Conservation (phyloP, 2,797 vertebrate species). For the Allobates femoralis region DNA sequence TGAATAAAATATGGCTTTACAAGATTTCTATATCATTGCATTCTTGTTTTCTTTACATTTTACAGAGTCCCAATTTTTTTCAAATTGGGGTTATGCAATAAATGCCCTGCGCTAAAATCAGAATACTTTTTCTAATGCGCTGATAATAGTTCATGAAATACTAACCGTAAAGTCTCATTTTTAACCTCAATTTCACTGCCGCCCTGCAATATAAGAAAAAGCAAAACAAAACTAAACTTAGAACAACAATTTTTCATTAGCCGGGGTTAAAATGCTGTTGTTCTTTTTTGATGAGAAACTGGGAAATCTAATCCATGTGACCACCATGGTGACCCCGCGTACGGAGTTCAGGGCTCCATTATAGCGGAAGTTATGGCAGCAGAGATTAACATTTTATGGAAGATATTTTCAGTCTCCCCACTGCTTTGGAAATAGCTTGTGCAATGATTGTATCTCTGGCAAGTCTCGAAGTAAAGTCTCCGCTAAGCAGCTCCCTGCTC, state of each 20-base stretch:
- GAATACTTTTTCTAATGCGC: neutral
- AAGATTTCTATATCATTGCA: no score
- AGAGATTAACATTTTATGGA: conserved; percentile 60
- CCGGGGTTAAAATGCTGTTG: conserved; percentile 56
- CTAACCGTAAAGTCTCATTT: neutral
- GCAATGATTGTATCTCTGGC: conserved; percentile 46
- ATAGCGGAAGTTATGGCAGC: conserved; percentile 56
- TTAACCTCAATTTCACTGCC: neutral
- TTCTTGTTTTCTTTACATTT: no score
- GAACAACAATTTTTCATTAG: conserved; percentile 47
- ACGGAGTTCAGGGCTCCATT: conserved; percentile 57
- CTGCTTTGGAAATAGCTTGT: conserved; percentile 56
- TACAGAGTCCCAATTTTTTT: no score
- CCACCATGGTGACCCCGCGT: conserved; percentile 40
- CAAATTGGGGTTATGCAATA: neutral
- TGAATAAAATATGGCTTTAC: no score
- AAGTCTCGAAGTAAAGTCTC: conserved; percentile 36
- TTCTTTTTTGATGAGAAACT: conserved; percentile 61
- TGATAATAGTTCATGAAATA: neutral
- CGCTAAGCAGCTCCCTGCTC: conserved; percentile 50
- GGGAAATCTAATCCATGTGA: conserved; percentile 51
- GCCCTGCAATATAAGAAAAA: neutral
- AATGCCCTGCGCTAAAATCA: neutral
- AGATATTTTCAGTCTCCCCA: conserved; percentile 53
- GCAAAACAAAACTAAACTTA: neutral